Conservation (phyloP, 2,888 invertebrate species). For the Dorcus parallelipipedus region DNA sequence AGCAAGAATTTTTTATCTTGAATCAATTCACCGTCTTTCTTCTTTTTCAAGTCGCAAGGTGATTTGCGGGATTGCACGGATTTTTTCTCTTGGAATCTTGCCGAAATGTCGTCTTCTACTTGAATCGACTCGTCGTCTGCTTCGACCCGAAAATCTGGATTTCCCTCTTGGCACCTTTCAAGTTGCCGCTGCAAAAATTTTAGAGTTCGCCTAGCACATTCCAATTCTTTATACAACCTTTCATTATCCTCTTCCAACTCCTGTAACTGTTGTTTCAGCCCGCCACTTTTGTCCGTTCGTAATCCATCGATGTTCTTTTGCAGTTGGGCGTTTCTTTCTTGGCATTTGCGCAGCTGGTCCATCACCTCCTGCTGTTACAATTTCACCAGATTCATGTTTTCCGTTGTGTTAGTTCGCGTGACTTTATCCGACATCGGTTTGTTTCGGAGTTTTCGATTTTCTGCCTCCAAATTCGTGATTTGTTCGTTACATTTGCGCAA, state of each 20-base stretch:
- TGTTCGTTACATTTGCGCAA: conserved; percentile 31
- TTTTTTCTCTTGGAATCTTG: too few species aligned
- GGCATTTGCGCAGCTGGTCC: conserved; percentile 28
- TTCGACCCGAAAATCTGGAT: too few species aligned
- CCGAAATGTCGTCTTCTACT: too few species aligned
- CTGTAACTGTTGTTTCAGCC: not conserved
- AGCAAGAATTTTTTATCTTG: too few species aligned
- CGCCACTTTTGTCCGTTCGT: not conserved
- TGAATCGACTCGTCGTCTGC: too few species aligned
- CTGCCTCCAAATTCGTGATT: conserved; percentile 30
- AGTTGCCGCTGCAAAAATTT: not conserved
- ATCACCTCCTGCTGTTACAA: conserved; percentile 37
- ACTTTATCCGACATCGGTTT: not conserved
- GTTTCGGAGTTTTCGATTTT: conserved; percentile 14
- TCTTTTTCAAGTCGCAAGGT: not conserved
- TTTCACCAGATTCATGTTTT: conserved; percentile 39
- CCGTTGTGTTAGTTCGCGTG: conserved; percentile 16
- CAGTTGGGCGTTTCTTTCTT: not conserved
- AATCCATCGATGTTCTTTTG: too few species aligned
- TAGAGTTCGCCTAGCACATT: not conserved
- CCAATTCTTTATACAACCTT: conserved; percentile 5
- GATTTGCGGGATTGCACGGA: not conserved
- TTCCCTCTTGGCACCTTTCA: too few species aligned
- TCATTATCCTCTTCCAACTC: conserved; percentile 13
- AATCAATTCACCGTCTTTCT: not conserved